A percentile compares a stretch with the other conserved stretches of the same genome.
These are phyloP conservation scores for Dicerorhinus sumatrensis DNA, from an alignment of 2,113 vertebrate genomes.

Conservation along the genomic window DNA sequence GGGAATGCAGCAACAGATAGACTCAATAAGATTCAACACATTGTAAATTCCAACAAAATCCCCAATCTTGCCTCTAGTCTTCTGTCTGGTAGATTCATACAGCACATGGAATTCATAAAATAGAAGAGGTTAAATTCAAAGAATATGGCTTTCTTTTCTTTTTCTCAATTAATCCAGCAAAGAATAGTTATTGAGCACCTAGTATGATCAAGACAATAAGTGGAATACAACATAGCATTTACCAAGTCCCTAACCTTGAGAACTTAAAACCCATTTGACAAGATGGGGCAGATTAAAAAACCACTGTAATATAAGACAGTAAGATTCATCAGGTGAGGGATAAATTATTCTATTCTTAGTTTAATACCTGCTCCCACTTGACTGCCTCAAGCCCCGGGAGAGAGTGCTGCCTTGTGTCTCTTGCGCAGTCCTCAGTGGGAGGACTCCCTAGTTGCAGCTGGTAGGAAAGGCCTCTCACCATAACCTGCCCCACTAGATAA, in stretches of 20 bases:
- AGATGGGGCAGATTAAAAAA: neutral
- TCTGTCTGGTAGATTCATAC: neutral
- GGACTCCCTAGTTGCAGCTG: neutral
- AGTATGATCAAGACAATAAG: neutral
- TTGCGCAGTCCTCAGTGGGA: neutral
- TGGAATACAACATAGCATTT: neutral
- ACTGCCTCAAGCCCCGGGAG: neutral
- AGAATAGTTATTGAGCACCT: neutral
- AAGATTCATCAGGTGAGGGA: neutral
- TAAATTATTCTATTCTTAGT: neutral
- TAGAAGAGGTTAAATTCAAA: conserved; percentile 8
- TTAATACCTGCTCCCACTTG: neutral
- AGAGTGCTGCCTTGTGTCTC: neutral
- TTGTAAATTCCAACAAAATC: conserved; percentile 55
- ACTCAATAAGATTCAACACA: neutral
- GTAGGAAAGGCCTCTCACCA: neutral
- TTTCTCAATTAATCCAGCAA: neutral
- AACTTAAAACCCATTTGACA: neutral
- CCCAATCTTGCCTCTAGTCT: neutral
- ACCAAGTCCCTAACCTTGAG: neutral
- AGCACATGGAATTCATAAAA: conserved; percentile 39
- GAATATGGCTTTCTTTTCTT: neutral
- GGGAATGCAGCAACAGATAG: conserved; percentile 28
- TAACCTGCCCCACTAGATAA: neutral
- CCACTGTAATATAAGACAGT: neutral